phyloP scores from a whole-genome alignment of 2,797 vertebrate genomes.

The Protonibea diacanthus region DNA sequence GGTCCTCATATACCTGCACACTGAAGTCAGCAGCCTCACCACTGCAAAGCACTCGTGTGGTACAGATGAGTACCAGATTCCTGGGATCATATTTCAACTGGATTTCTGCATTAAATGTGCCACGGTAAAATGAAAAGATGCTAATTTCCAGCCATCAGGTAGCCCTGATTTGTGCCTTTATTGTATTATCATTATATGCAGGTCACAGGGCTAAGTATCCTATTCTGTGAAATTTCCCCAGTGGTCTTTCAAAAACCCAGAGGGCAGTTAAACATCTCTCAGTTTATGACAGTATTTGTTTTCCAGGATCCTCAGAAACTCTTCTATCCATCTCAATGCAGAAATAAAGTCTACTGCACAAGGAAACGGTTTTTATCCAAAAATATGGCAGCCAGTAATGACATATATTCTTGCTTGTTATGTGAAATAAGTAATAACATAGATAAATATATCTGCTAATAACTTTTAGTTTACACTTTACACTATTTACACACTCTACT shows the following conservation, averaged over 20 bases:
- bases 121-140: not conserved
- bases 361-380: not conserved
- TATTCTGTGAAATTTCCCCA: not conserved
- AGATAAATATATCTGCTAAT: not conserved
- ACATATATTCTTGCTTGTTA: not conserved
- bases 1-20: not conserved
- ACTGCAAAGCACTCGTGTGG: constrained; percentile 20
- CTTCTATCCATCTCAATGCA: not conserved
- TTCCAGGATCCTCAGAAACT: not conserved
- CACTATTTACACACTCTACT: too few species aligned
- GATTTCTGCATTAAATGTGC: not conserved
- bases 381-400: not conserved
- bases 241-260: not conserved
- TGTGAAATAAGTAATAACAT: not conserved
- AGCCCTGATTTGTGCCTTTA: not conserved
- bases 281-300: not conserved
- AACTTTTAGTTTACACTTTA: not conserved
- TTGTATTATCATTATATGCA: constrained; percentile 3
- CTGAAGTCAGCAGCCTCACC: not conserved
- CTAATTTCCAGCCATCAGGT: not conserved
- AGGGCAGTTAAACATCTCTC: constrained; percentile 9
- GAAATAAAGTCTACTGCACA: not conserved
- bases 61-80: not conserved
- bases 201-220: constrained; percentile 2
- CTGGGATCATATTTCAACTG: not conserved